phyloP scores from a whole-genome alignment of 2,113 vertebrate genomes.

The Lepus timidus region DNA sequence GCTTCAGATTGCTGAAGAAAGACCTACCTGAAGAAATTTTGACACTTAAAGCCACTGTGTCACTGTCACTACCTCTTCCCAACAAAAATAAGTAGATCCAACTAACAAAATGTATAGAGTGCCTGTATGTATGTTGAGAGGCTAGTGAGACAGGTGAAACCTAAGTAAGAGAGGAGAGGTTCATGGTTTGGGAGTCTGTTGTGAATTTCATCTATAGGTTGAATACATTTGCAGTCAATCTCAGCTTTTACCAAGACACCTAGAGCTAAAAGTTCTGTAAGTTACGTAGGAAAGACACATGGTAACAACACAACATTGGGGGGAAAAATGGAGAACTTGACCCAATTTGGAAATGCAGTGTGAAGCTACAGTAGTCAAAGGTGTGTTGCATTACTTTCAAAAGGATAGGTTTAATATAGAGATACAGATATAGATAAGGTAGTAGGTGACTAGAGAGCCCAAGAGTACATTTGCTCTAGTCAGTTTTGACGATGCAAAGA shows the following conservation, averaged over 20 bases:
- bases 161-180: background rate
- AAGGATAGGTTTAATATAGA: background rate
- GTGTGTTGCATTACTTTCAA: background rate
- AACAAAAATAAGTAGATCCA: background rate
- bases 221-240: background rate
- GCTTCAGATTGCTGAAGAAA: background rate
- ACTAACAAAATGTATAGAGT: background rate
- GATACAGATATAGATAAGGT: background rate
- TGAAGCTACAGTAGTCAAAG: background rate
- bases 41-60: background rate
- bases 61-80: background rate
- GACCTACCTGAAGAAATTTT: background rate
- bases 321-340: background rate
- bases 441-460: background rate
- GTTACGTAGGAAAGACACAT: too few relatives aligned
- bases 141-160: background rate
- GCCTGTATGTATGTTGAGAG: too few relatives aligned
- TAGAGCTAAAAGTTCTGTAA: background rate
- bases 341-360: background rate
- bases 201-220: background rate
- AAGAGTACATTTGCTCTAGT: background rate
- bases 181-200: background rate
- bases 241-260: background rate
- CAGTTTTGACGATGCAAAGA: background rate
- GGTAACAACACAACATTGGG: too few relatives aligned